phyloP scores from a whole-genome alignment of 2,888 invertebrate species.

The Chaitophorus viminalis region DNA sequence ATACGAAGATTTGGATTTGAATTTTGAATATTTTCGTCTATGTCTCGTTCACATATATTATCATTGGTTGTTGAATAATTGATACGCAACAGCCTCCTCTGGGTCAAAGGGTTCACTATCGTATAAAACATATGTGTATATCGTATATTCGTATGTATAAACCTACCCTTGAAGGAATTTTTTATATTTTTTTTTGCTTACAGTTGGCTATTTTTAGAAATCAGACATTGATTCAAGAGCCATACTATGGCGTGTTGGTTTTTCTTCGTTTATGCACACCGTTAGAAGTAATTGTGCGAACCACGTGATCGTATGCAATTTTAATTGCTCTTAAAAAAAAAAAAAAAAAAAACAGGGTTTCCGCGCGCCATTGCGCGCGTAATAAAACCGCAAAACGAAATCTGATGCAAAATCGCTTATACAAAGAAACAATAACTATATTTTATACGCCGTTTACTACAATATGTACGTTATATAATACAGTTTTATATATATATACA shows the following conservation, averaged over 20 bases:
- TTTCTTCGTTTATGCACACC: too few relatives aligned
- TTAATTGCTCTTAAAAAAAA: conserved; percentile 11
- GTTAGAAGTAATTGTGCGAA: too few relatives aligned
- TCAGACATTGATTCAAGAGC: neutral
- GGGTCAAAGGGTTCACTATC: neutral
- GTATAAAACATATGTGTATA: neutral
- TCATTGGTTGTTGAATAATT: conserved; percentile 13
- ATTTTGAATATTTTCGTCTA: neutral
- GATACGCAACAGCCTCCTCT: neutral
- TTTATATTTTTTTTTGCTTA: conserved; percentile 11
- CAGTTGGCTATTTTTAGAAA: conserved; percentile 11
- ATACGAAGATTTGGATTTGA: too few relatives aligned
- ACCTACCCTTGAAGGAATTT: neutral
- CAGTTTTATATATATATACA: conserved; percentile 9
- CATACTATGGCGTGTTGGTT: too few relatives aligned
- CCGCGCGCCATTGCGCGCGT: neutral
- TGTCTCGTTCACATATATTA: neutral
- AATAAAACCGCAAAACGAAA: conserved; percentile 10
- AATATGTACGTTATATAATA: too few relatives aligned
- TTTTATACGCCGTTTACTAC: too few relatives aligned
- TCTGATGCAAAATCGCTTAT: conserved; percentile 20
- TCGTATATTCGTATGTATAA: too few relatives aligned
- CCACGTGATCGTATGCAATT: neutral
- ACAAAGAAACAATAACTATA: conserved; percentile 29
- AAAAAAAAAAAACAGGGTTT: conserved; percentile 12